phyloP scores from a whole-genome alignment of 2,888 invertebrate genomes.

The Leptinotarsa juncta region DNA sequence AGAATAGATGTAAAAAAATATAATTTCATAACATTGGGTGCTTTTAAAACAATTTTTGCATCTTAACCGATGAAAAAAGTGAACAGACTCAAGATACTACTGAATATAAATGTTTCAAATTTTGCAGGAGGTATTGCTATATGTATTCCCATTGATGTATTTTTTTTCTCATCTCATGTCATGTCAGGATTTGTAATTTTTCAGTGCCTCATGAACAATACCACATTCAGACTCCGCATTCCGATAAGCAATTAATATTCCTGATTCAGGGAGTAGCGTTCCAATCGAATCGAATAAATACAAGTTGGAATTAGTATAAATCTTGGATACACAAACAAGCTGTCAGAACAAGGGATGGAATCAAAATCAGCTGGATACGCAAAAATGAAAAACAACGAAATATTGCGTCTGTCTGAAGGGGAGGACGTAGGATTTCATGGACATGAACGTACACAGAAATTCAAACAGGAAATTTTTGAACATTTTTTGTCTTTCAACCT shows the following conservation, averaged over 20 bases:
- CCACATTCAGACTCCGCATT: neutral
- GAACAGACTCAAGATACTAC: too few relatives aligned
- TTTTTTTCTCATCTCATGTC: neutral
- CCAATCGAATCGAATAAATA: neutral
- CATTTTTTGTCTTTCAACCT: too few relatives aligned
- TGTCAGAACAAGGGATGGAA: slow-evolving; percentile 11
- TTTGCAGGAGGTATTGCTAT: too few relatives aligned
- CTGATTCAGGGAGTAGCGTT: neutral
- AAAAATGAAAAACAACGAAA: neutral
- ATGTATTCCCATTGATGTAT: neutral
- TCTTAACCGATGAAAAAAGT: too few relatives aligned
- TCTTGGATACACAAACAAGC: neutral
- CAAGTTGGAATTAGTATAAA: neutral
- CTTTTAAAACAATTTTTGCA: too few relatives aligned
- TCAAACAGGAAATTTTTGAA: too few relatives aligned
- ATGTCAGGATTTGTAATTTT: neutral
- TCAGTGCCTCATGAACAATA: neutral
- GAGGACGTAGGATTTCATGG: neutral
- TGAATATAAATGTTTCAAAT: too few relatives aligned
- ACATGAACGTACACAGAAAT: too few relatives aligned
- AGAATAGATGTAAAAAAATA: too few relatives aligned
- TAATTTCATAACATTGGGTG: too few relatives aligned
- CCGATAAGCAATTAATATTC: neutral
- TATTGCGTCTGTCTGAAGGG: neutral
- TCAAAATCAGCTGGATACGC: neutral